Evolutionary conservation across 2,113 vertebrate species (phyloP), one percentile per base, ranked within the genome.

Genomic region (Anseranas semipalmata): DNA sequence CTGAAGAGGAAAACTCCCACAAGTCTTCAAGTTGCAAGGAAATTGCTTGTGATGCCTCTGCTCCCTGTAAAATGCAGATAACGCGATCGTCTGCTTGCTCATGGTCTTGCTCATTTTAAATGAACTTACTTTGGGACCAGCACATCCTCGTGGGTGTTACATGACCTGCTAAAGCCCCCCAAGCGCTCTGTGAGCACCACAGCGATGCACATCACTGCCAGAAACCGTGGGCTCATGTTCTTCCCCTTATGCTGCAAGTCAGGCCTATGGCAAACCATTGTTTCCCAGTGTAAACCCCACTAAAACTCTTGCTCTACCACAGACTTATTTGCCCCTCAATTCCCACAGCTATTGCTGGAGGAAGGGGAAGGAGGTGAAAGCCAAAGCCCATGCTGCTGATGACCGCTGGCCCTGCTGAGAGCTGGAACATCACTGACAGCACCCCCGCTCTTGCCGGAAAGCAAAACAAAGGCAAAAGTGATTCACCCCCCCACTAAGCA

Each of bases 391-490:
- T 7, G 50, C 56, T 2, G 0, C 63, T 15, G 72, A 66, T 1
- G 24, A 71, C 39, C 32, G 19, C 13, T 0, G 16, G 83, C 48
- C 35, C 48, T 25, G 11, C 1, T 0, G 4, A 90, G 66, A 24
- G 17, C 55, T 63, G 68, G 50, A 84, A 59, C 18, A 45, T 8
- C 50, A n/a, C 0, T 0, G 28, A 20, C 0, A 0, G 32, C 18
- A 6, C 62, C 59, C 58, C 75, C 0, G 0, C 72, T 84, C 91
- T 28, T 58, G 41, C 65, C 65, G 77, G 94, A 94, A 97, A 95
- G 12, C 0, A 0, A 73, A 79, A 96, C 94, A 95, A 96, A 95
- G 83, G 66, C 86, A 19, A 25, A 74, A 37, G 39, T 32, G 93
- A 94, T 87, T 93, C 96, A 92, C 41, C 73, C 41, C 73, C 80